Evolutionary conservation across 2,888 invertebrate genomes (phyloP).

Genomic region (Amphipoea lucens): DNA sequence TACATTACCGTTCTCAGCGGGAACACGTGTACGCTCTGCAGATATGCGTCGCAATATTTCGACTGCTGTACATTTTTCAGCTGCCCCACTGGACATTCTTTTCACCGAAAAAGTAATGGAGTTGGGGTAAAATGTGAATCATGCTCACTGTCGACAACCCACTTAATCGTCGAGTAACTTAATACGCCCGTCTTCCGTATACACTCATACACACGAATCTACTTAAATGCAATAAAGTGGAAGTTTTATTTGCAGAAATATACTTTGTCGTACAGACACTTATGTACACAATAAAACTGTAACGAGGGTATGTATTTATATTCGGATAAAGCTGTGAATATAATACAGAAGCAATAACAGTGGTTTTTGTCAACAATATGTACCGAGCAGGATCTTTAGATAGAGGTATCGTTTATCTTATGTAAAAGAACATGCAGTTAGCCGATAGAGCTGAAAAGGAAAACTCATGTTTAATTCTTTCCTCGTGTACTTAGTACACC

Average conservation of each 20-base stretch:
- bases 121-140: slow-evolving; percentile 79
- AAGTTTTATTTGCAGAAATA: slow-evolving; percentile 67
- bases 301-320: slow-evolving; percentile 66
- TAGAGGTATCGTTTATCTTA: neutral
- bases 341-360: slow-evolving; percentile 37
- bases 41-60: slow-evolving; percentile 59
- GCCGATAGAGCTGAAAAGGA: neutral
- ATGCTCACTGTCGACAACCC: slow-evolving; percentile 76
- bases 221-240: slow-evolving; percentile 68
- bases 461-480: neutral
- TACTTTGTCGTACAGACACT: slow-evolving; percentile 65
- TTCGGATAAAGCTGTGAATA: slow-evolving; percentile 52
- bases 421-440: neutral
- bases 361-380: neutral
- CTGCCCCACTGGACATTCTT: slow-evolving; percentile 65
- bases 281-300: slow-evolving; percentile 67
- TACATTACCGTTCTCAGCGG: slow-evolving; percentile 55
- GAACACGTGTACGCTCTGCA: slow-evolving; percentile 49
- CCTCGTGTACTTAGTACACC: neutral
- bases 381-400: neutral
- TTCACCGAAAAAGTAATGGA: slow-evolving; percentile 68
- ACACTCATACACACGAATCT: slow-evolving; percentile 54
- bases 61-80: slow-evolving; percentile 67
- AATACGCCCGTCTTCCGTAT: slow-evolving; percentile 76
- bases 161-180: slow-evolving; percentile 80